These are phyloP conservation scores for Heteromormyrus szaboi DNA, from an alignment of 2,797 vertebrate genomes.

Conservation along the genomic window DNA sequence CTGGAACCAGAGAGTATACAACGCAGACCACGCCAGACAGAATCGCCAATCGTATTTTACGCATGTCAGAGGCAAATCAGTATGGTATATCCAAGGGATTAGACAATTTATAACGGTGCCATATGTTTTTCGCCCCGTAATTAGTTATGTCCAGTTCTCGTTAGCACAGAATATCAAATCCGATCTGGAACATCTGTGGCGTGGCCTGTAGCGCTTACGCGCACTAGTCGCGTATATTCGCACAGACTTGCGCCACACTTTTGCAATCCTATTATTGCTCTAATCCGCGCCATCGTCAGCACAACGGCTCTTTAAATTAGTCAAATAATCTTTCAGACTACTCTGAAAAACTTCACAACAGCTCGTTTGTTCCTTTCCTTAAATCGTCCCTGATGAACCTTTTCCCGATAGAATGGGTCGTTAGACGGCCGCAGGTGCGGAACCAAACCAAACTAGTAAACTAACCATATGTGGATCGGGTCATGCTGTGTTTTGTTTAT, in stretches of 20 bases:
- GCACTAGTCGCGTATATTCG: neutral
- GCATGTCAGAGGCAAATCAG: neutral
- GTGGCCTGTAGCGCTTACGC: neutral
- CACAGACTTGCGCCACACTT: conserved; percentile 4
- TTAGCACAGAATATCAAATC: neutral
- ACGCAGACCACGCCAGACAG: neutral
- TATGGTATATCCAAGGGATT: neutral
- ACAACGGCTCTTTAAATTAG: conserved; percentile 1
- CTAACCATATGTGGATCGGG: neutral
- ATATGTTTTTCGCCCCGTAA: conserved; percentile 16
- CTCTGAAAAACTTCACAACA: neutral
- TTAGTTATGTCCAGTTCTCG: conserved; percentile 3
- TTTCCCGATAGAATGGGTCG: neutral
- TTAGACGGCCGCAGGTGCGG: neutral
- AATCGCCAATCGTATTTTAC: neutral
- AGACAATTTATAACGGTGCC: neutral
- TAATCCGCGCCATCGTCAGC: conserved; percentile 22
- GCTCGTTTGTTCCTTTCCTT: neutral
- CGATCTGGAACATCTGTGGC: conserved; percentile 15
- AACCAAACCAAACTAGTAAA: neutral
- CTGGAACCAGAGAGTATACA: neutral
- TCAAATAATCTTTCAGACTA: neutral
- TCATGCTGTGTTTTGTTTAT: neutral
- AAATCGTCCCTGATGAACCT: neutral
- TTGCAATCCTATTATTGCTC: conserved; percentile 11